Percentiles rank a stretch among this genome's conserved stretches.
Evolutionary conservation across 2,113 vertebrate genomes (phyloP).

Genomic region (Sterna hirundo): DNA sequence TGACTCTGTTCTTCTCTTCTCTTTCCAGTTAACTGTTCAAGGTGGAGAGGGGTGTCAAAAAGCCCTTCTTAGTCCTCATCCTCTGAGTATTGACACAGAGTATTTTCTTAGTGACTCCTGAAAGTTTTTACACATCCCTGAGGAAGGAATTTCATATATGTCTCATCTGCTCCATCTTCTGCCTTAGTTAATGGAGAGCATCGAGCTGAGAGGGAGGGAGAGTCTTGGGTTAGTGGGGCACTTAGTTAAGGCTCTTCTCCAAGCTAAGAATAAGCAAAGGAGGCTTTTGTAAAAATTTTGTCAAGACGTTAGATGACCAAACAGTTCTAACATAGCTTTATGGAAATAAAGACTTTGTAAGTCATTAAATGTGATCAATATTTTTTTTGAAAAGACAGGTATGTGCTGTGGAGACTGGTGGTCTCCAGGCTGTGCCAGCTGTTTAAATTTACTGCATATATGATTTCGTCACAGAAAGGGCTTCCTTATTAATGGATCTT

Average conservation of each 20-base stretch:
- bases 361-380: background rate
- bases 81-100: background rate
- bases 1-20: background rate
- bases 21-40: background rate
- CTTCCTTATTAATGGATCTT: background rate
- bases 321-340: background rate
- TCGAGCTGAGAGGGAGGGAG: accelerated
- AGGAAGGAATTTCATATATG: background rate
- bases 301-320: background rate
- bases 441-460: background rate
- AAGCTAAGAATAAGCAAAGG: background rate
- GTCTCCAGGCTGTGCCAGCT: background rate
- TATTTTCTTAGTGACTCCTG: background rate
- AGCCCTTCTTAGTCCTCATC: background rate
- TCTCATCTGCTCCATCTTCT: background rate
- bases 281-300: background rate
- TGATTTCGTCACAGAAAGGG: background rate
- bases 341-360: background rate
- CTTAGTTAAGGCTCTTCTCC: background rate
- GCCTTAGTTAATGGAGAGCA: background rate
- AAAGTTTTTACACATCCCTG: background rate
- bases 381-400: background rate
- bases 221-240: background rate
- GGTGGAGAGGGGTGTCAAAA: background rate
- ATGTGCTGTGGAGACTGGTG: background rate